Evolutionary conservation across 2,888 invertebrate species (phyloP).

Genomic region (Pterostichus niger): DNA sequence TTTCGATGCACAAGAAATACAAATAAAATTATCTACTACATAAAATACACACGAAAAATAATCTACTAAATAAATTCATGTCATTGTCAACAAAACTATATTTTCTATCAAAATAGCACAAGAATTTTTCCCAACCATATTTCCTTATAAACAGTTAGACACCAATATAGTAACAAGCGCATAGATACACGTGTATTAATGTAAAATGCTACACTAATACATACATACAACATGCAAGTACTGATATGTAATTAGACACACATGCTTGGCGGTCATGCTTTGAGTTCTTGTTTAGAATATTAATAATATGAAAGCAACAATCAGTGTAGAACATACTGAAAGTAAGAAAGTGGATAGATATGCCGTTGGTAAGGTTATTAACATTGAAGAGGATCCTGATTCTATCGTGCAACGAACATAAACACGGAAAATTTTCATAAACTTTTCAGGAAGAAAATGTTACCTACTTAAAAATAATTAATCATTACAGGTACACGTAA

Average conservation of each 20-base stretch:
- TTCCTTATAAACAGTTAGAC: constrained; percentile 28
- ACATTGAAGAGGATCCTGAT: constrained; percentile 37
- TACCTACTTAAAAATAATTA: too few species aligned
- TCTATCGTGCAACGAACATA: constrained; percentile 12
- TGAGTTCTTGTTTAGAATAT: constrained; percentile 61
- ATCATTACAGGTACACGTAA: too few species aligned
- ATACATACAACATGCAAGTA: constrained; percentile 13
- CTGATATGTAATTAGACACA: constrained; percentile 65
- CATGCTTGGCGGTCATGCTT: constrained; percentile 66
- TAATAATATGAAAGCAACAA: constrained; percentile 67
- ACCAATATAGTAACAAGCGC: neutral
- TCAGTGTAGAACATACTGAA: constrained; percentile 61
- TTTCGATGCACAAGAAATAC: neutral
- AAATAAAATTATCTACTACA: neutral
- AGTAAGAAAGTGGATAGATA: constrained; percentile 50
- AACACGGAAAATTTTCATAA: neutral
- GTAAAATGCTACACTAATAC: constrained; percentile 42
- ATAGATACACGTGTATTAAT: constrained; percentile 45
- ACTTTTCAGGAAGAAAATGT: neutral
- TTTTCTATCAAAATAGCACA: neutral
- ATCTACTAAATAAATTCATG: neutral
- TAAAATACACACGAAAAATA: neutral
- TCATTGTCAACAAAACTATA: too few species aligned
- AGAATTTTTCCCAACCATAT: neutral
- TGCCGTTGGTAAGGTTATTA: constrained; percentile 51